These are phyloP conservation scores for Mionectes olivaceus DNA, from an alignment of 2,797 vertebrate genomes.

Conservation along the genomic window DNA sequence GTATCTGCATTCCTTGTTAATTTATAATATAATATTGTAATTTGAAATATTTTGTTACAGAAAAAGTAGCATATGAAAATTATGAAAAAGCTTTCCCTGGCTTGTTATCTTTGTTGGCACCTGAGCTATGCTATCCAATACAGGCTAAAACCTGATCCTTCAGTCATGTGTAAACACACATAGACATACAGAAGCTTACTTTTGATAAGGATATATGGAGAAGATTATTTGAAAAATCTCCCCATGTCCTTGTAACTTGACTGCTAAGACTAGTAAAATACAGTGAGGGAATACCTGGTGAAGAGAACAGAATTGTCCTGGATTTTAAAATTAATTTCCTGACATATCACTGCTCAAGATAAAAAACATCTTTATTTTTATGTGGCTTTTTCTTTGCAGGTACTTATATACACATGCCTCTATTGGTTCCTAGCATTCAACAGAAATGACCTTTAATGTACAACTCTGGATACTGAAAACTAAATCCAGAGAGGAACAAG, in stretches of 20 bases:
- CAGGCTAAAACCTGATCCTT: background rate
- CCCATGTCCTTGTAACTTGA: background rate
- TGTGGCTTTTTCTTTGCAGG: constrained; percentile 24
- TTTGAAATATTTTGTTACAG: background rate
- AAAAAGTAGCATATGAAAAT: background rate
- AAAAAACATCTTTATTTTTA: constrained; percentile 48
- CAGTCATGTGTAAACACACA: background rate
- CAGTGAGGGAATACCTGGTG: background rate
- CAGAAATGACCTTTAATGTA: constrained; percentile 52
- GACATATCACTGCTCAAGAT: background rate
- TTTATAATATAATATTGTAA: background rate
- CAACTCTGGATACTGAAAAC: background rate
- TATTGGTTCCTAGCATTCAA: constrained; percentile 9
- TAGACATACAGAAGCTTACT: background rate
- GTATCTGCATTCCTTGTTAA: background rate
- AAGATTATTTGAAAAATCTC: background rate
- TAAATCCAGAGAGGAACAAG: background rate
- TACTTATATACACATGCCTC: background rate
- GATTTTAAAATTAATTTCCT: constrained; percentile 62
- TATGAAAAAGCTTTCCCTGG: background rate
- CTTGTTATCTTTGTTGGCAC: background rate
- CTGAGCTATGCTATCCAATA: background rate
- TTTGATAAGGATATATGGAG: background rate
- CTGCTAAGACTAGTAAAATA: background rate
- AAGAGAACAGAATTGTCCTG: constrained; percentile 12